Conservation (phyloP, 30 jellyfish, hydroid and myxozoan species). For the Hydra vulgaris region DNA sequence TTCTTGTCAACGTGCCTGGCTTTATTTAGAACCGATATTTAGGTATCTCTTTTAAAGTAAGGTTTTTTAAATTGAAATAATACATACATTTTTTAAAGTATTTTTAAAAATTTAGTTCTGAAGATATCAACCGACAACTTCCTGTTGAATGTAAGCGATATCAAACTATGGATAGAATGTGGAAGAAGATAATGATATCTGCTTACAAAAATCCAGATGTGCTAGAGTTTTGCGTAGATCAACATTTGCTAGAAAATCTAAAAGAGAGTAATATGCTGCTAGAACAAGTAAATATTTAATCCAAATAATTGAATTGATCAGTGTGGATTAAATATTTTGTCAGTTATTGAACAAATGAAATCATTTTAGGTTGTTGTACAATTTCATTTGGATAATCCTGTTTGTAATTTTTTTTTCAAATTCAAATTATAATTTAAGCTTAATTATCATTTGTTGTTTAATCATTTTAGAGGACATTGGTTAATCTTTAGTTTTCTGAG, state of each 20-base stretch:
- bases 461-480: no score
- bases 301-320: neutral
- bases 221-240: conserved; percentile 73
- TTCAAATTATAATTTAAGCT: no score
- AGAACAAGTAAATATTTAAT: conserved; percentile 79
- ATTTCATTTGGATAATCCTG: no score
- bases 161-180: conserved; percentile 90
- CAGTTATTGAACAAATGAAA: no score
- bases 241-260: conserved; percentile 73
- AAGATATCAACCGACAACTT: conserved; percentile 85
- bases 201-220: conserved; percentile 81
- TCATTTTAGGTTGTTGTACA: no score
- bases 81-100: neutral
- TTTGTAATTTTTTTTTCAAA: no score
- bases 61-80: no score
- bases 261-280: conserved; percentile 82
- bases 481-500: no score
- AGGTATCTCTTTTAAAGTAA: conserved; percentile 24
- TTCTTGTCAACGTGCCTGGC: conserved; percentile 87
- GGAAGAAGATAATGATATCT: conserved; percentile 69
- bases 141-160: conserved; percentile 91
- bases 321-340: neutral
- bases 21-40: conserved; percentile 83
- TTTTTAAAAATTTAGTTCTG: conserved; percentile 45
- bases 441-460: no score